phyloP scores from a whole-genome alignment of 2,888 invertebrate species.

The Acutogordius australiensis region DNA sequence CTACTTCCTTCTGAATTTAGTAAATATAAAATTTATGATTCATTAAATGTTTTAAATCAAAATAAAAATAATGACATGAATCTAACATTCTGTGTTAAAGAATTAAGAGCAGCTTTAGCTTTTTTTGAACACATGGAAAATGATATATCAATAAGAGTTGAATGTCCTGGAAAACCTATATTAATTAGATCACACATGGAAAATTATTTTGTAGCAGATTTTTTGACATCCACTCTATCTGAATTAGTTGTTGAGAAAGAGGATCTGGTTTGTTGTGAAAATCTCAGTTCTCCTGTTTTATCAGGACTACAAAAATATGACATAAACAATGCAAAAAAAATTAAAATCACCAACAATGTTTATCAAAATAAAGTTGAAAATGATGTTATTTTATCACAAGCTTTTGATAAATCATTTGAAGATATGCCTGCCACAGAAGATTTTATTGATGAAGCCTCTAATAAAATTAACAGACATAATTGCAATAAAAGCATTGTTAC shows the following conservation, averaged over 20 bases:
- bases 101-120: constrained; percentile 3
- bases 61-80: not conserved
- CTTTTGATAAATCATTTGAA: not conserved
- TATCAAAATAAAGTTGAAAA: not conserved
- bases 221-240: not conserved
- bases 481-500: too few relatives aligned
- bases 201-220: not conserved
- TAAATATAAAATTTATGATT: not conserved
- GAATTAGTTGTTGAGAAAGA: constrained; percentile 6
- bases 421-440: too few relatives aligned
- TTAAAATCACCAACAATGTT: not conserved
- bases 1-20: not conserved
- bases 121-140: not conserved
- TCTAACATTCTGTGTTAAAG: constrained; percentile 4
- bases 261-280: not conserved
- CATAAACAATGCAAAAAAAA: not conserved
- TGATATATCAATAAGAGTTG: constrained; percentile 8
- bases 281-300: not conserved
- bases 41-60: not conserved
- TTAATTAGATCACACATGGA: constrained; percentile 1
- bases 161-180: not conserved
- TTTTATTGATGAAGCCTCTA: too few relatives aligned
- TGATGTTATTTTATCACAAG: not conserved
- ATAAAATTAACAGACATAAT: too few relatives aligned
- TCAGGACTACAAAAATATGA: not conserved